phyloP scores from a whole-genome alignment of 2,797 vertebrate genomes.

The Otus scops region DNA sequence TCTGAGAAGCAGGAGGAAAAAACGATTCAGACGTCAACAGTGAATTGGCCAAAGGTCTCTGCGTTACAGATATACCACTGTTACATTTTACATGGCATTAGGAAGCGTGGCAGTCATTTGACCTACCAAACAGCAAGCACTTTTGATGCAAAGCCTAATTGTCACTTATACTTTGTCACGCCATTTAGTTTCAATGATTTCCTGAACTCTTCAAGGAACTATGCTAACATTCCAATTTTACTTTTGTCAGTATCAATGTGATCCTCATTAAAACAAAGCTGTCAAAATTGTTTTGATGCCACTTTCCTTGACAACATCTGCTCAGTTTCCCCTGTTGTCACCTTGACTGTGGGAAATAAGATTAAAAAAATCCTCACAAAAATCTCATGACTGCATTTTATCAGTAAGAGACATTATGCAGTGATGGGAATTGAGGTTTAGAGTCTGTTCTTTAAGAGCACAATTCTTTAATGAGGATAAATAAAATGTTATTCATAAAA shows the following conservation, averaged over 20 bases:
- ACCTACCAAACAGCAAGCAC: conserved; percentile 68
- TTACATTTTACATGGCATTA: conserved; percentile 60
- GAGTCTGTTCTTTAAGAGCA: neutral
- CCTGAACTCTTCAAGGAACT: conserved; percentile 52
- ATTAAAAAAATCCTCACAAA: neutral
- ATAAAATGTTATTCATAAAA: neutral
- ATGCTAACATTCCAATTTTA: conserved; percentile 33
- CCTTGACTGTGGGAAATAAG: conserved; percentile 27
- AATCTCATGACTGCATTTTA: neutral
- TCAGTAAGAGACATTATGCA: neutral
- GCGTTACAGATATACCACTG: conserved; percentile 62
- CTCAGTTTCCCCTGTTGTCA: conserved; percentile 14
- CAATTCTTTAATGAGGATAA: neutral
- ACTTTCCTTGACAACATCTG: conserved; percentile 35
- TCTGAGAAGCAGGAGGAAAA: conserved; percentile 57
- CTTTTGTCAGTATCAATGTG: conserved; percentile 40
- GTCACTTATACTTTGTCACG: conserved; percentile 67
- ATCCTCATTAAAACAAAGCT: conserved; percentile 44
- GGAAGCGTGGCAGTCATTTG: conserved; percentile 74
- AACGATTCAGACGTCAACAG: conserved; percentile 30
- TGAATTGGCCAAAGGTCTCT: conserved; percentile 55
- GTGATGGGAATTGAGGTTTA: neutral
- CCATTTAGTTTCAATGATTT: conserved; percentile 67
- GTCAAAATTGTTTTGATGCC: conserved; percentile 28
- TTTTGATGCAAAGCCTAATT: conserved; percentile 72